Evolutionary conservation across 1,140 invertebrate genomes (phyloP).

Genomic region (Solen grandis): DNA sequence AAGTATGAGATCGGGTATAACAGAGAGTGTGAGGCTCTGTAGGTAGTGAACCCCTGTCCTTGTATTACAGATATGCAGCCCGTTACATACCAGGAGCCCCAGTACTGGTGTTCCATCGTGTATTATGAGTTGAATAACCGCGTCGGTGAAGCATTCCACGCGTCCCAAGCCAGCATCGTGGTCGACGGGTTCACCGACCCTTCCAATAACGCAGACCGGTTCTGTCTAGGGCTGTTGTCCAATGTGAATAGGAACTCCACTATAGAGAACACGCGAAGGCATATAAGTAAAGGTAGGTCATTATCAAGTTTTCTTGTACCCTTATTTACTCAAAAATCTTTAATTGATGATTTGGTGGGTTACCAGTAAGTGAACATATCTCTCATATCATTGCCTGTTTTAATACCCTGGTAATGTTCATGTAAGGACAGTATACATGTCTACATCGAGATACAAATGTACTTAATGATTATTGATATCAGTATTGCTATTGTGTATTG

Average conservation of each 20-base stretch:
- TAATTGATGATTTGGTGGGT: not conserved
- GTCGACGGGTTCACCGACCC: constrained; percentile 99
- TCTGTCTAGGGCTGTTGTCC: constrained; percentile 96
- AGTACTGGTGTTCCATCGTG: constrained; percentile 96
- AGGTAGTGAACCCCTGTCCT: too few relatives aligned
- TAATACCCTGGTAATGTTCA: too few relatives aligned
- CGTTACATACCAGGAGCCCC: constrained; percentile 88
- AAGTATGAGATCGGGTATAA: too few relatives aligned
- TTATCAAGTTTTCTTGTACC: not conserved
- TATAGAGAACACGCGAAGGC: constrained; percentile 97
- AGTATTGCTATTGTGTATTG: too few relatives aligned
- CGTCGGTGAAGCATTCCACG: constrained; percentile 97
- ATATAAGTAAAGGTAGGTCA: constrained; percentile 95
- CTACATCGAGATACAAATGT: too few relatives aligned
- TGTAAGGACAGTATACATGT: too few relatives aligned
- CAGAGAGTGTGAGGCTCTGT: too few relatives aligned
- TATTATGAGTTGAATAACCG: constrained; percentile 98
- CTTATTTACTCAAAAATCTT: not conserved
- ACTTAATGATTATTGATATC: too few relatives aligned
- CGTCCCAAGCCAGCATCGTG: constrained; percentile 93
- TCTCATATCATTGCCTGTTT: too few relatives aligned
- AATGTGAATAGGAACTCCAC: constrained; percentile 99
- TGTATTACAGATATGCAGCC: constrained; percentile 75
- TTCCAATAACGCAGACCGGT: constrained; percentile 92
- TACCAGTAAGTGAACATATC: too few relatives aligned